Percentiles rank a stretch among this genome's conserved stretches.
These are phyloP conservation scores for Altica lythri DNA, from an alignment of 2,888 invertebrate species.

Conservation along the genomic window DNA sequence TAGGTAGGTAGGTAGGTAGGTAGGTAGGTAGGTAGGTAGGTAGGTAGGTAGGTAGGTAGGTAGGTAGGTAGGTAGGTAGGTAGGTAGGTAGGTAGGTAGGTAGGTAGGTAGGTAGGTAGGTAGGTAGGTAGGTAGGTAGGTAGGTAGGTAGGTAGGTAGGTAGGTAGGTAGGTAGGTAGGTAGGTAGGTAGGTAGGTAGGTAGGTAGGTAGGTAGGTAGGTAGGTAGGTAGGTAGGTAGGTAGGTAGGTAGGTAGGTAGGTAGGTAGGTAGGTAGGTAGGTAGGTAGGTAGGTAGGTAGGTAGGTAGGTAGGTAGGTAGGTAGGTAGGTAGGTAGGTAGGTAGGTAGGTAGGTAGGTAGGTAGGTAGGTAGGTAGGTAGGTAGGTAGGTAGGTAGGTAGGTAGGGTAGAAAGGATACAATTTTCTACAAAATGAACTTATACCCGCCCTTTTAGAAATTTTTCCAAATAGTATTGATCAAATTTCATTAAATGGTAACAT, in stretches of 20 bases:
- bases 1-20: background rate
- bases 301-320: constrained; percentile 13
- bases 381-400: constrained; percentile 12
- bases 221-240: constrained; percentile 11
- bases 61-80: constrained; percentile 14
- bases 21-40: constrained; percentile 11
- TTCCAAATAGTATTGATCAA: too few species aligned
- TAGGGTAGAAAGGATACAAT: too few species aligned
- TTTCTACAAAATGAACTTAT: too few species aligned
- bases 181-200: constrained; percentile 11
- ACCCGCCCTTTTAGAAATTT: too few species aligned
- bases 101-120: constrained; percentile 13
- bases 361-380: constrained; percentile 14
- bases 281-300: constrained; percentile 12
- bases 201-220: constrained; percentile 12
- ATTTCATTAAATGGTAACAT: too few species aligned
- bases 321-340: constrained; percentile 14
- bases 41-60: constrained; percentile 13
- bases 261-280: constrained; percentile 11
- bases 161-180: constrained; percentile 12
- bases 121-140: constrained; percentile 13
- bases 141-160: constrained; percentile 14
- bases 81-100: constrained; percentile 11
- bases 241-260: constrained; percentile 12
- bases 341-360: constrained; percentile 14